Evolutionary conservation across 2,113 vertebrate species (phyloP).

Genomic region (Sarotherodon lohbergeri): DNA sequence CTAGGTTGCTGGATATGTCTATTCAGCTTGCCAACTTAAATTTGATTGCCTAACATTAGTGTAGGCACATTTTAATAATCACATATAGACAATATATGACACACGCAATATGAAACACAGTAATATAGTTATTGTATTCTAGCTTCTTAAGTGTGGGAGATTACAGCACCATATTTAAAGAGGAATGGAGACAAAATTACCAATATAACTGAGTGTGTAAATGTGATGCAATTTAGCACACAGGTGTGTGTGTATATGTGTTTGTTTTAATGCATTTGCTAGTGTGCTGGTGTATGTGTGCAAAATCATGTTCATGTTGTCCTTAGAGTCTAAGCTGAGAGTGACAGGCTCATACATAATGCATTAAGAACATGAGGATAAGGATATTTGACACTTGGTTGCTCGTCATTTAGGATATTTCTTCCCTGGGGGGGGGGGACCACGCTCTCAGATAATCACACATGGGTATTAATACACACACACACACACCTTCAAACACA

Average conservation of each 20-base stretch:
- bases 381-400: constrained; percentile 49
- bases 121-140: neutral
- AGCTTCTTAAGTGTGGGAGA: neutral
- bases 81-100: neutral
- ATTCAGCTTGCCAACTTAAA: neutral
- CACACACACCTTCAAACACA: neutral
- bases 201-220: neutral
- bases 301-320: neutral
- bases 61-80: neutral
- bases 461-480: constrained; percentile 1
- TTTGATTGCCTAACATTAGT: neutral
- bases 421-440: constrained; percentile 1
- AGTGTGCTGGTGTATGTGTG: neutral
- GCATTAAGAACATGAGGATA: constrained; percentile 23
- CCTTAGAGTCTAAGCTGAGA: neutral
- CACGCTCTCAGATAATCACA: constrained; percentile 8
- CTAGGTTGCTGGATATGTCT: neutral
- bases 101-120: neutral
- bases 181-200: neutral
- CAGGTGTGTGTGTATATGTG: neutral
- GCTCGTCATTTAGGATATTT: constrained; percentile 43
- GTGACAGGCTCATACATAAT: constrained; percentile 42
- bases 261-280: neutral
- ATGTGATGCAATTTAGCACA: neutral
- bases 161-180: neutral